Base-by-base conservation (phyloP, 2,113 vertebrate genomes). In the Catharus minimus region DNA sequence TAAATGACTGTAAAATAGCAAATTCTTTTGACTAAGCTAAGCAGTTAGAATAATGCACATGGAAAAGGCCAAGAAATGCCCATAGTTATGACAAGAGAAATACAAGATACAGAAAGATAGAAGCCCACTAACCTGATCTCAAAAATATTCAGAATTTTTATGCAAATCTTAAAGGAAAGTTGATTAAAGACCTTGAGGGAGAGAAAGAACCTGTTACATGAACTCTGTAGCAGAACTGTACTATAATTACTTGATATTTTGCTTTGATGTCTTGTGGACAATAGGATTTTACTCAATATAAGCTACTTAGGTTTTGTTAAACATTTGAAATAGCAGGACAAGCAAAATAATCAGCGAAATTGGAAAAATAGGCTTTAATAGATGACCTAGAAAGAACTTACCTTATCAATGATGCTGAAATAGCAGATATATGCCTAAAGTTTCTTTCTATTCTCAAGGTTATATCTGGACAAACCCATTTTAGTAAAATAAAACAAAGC, bases 91-190 rank as follows among this genome's bases (percentile, higher is more conserved):
- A 50, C 2, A 39, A 64, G 18, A 64, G 9, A 79, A 75, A 65
- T 10, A 47, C n/a, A 75, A 67, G 15, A 68, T 15, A 7, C 27
- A 65, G 23, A 26, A 64, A 68, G 19, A 36, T 47, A 30, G 3
- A 64, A 65, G 2, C 1, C 7, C 3, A 3, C 41, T 57, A 50
- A 1, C 10, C 2, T 61, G 20, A 56, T 38, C 8, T 60, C 21
- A 75, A 43, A 72, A 8, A 4, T 53, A 24, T 84, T 36, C 9
- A 24, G 28, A 58, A 56, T 6, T 76, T 89, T 72, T n/a, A 56
- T 26, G 24, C 6, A 76, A 76, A 67, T 62, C 7, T 28, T 90
- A 8, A 82, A 15, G 7, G 7, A 69, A 77, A 57, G 7, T 55
- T 85, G 14, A 43, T 64, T 50, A 69, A 82, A 67, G 17, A 58